Conservation (phyloP, 1,140 invertebrate species). For the Philotrypesis tridentata region DNA sequence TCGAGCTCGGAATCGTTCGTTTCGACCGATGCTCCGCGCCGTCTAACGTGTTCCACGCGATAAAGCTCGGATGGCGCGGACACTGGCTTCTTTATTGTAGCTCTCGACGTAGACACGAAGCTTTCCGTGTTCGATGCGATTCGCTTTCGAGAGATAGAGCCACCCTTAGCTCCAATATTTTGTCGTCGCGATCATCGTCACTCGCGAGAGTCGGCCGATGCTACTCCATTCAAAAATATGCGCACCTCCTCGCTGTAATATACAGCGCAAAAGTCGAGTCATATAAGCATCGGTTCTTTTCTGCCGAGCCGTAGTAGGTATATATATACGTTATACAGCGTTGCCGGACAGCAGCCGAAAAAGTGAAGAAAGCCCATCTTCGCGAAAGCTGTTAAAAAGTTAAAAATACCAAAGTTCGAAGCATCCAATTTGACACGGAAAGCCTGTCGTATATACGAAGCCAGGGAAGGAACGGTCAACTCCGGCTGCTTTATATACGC, state of each 20-base stretch:
- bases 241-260: no score
- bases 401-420: background rate
- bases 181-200: no score
- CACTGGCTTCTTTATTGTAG: conserved; percentile 62
- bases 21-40: conserved; percentile 8
- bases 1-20: conserved; percentile 64
- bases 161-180: background rate
- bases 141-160: background rate
- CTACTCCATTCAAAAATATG: no score
- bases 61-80: conserved; percentile 58
- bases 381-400: background rate
- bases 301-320: no score
- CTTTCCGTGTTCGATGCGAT: background rate
- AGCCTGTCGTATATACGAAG: background rate
- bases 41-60: conserved; percentile 62
- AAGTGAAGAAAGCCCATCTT: background rate
- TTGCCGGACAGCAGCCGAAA: background rate
- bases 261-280: no score
- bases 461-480: background rate
- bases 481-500: background rate
- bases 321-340: no score
- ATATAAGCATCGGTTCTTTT: no score
- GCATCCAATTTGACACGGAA: conserved; percentile 27
- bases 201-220: no score
- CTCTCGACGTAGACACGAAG: background rate